Conservation (phyloP, 2,797 vertebrate species). For the Podargus strigoides region DNA sequence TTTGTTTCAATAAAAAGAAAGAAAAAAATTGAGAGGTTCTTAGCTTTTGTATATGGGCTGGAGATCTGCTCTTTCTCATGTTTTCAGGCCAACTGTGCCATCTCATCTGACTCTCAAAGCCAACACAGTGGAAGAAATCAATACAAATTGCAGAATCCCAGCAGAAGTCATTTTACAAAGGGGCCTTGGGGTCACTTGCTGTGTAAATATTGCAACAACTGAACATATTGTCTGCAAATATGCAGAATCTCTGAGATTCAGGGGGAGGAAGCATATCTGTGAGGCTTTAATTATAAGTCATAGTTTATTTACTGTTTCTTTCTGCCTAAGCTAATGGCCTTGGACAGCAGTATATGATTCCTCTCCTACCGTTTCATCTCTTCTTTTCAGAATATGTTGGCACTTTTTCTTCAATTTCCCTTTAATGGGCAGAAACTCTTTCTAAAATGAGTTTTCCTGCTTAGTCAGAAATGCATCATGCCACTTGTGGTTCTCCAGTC, state of each 20-base stretch:
- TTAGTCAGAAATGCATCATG: constrained; percentile 53
- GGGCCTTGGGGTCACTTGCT: not conserved
- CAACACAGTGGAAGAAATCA: not conserved
- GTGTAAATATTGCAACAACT: not conserved
- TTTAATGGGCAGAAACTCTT: constrained; percentile 32
- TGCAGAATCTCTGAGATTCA: not conserved
- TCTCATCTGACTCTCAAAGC: not conserved
- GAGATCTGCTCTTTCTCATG: not conserved
- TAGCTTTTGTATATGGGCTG: not conserved
- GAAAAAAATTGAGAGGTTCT: not conserved
- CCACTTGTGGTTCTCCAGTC: constrained; percentile 20
- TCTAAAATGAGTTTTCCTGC: constrained; percentile 42
- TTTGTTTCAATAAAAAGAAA: not conserved
- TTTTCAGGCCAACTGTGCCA: not conserved
- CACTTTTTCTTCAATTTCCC: not conserved
- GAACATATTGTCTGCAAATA: not conserved
- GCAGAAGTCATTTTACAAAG: not conserved
- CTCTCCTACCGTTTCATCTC: not conserved
- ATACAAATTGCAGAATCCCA: not conserved
- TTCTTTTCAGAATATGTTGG: constrained; percentile 6
- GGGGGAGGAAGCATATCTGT: not conserved
- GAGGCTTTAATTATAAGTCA: constrained; percentile 40
- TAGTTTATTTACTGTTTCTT: constrained; percentile 19
- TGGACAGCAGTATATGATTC: not conserved
- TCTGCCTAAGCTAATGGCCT: constrained; percentile 10